Base-by-base conservation (phyloP, 2,797 vertebrate species). In the Labeo calbasu region DNA sequence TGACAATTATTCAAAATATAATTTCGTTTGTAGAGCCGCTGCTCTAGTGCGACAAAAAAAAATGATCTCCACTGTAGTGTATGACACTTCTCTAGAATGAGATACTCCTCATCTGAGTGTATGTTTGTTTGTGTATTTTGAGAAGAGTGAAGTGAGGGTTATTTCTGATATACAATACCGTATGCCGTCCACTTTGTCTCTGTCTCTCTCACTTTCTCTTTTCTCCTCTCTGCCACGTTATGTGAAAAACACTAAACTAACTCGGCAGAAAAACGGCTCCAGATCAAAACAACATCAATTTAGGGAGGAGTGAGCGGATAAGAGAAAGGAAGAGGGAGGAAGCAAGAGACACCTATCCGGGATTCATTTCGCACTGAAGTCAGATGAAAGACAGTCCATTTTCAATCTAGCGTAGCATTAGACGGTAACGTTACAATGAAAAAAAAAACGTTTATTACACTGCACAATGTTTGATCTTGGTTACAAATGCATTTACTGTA, bases 21-120 rank as follows among this genome's bases (percentile, higher is more conserved):
- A 65, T 61, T 79, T 51, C 48, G 75, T 75, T 82, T 81, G 51
- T 63, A 61, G 55, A 82, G 84, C 73, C 53, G 32, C 73, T 61
- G 17, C 66, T 86, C 48, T 78, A 13, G 21, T 55, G 65, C 11
- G 19, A 3, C 12, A 65, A 63, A 57, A 50, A 77, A 69, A 57
- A 48, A 9, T 1, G 15, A 48, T 70, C 61, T 83, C 51, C 11
- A 36, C 53, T 77, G 32, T 83, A 70, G 63, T 77, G 23, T 69
- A 77, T 77, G 82, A 77, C 61, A 69, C 73, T 69, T 77, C 32
- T 46, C 17, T 48, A 59, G 36, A 77, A 77, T 48, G n/a, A 84
- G 36, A 78, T 50, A 46, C 59, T 68, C 63, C 61, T 68, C 61
- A 15, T 32, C 14, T 79, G 63, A 80, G 78, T 83, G 43, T 40